These are phyloP conservation scores for Ceramica pisi DNA, from an alignment of 2,888 invertebrate genomes.

Conservation along the genomic window DNA sequence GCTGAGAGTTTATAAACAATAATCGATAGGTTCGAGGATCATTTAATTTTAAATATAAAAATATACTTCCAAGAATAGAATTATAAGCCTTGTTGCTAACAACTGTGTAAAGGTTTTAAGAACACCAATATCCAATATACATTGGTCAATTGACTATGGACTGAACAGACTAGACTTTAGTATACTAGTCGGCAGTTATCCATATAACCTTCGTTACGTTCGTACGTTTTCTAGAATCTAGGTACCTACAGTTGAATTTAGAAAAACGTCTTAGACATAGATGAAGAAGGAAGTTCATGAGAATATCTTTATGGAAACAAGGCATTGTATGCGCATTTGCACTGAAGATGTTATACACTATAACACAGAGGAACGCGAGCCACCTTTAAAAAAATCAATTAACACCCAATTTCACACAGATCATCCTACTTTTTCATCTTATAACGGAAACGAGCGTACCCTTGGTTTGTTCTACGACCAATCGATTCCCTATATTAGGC, in stretches of 20 bases:
- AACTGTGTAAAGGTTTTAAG: too few species aligned
- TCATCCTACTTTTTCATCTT: constrained; percentile 70
- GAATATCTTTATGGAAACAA: neutral
- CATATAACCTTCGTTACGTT: too few species aligned
- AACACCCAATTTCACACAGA: constrained; percentile 58
- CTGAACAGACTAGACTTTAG: too few species aligned
- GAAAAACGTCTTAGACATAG: neutral
- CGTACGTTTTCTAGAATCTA: neutral
- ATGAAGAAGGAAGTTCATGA: neutral
- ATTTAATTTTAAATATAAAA: neutral
- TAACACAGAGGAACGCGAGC: constrained; percentile 1
- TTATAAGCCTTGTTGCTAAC: neutral
- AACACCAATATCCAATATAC: too few species aligned
- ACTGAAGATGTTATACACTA: neutral
- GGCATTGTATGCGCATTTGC: neutral
- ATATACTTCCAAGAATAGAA: neutral
- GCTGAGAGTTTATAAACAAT: constrained; percentile 24
- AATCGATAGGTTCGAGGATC: constrained; percentile 16
- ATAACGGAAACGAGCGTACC: constrained; percentile 79
- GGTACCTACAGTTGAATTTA: too few species aligned
- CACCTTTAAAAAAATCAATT: constrained; percentile 48
- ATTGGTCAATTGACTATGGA: too few species aligned
- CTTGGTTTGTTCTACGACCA: constrained; percentile 81
- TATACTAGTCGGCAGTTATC: too few species aligned
- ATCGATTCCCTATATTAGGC: constrained; percentile 88